A percentile compares a stretch with the other conserved stretches of the same genome.
phyloP scores from a whole-genome alignment of 1,140 invertebrate species.

The Magallana ariakensis region DNA sequence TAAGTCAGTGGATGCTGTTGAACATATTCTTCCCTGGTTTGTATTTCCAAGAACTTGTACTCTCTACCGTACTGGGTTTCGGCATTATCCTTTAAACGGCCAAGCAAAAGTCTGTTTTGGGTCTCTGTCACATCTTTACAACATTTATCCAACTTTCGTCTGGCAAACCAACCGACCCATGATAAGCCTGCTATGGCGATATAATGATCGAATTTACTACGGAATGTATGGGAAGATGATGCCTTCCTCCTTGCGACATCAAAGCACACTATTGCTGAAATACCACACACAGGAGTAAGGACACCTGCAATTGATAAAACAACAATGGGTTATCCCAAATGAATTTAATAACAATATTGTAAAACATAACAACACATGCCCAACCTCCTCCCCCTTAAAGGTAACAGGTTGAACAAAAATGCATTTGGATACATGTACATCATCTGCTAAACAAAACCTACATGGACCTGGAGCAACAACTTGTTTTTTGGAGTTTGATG shows the following conservation, averaged over 20 bases:
- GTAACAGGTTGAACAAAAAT: no score
- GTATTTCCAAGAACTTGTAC: conserved; percentile 72
- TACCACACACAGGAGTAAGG: conserved; percentile 41
- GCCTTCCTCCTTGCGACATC: conserved; percentile 45
- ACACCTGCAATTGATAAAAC: conserved; percentile 33
- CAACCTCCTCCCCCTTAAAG: no score
- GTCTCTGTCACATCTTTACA: conserved; percentile 67
- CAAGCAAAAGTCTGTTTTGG: conserved; percentile 69
- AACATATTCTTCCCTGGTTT: conserved; percentile 70
- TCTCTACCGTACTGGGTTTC: conserved; percentile 74
- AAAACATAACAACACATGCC: no score
- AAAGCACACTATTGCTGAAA: conserved; percentile 36
- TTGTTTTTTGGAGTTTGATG: no score
- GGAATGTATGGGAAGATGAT: conserved; percentile 23
- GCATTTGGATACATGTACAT: no score
- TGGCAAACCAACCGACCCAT: conserved; percentile 45
- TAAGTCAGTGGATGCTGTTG: conserved; percentile 72
- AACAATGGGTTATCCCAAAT: background rate
- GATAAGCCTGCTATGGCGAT: conserved; percentile 44
- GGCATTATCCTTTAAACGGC: conserved; percentile 66
- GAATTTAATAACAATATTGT: no score
- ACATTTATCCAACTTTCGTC: conserved; percentile 59
- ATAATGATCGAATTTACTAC: conserved; percentile 51
- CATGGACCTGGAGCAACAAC: no score
- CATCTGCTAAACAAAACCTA: no score